Evolutionary conservation across 2,888 invertebrate species (phyloP).

Genomic region (Laspeyria flexula): DNA sequence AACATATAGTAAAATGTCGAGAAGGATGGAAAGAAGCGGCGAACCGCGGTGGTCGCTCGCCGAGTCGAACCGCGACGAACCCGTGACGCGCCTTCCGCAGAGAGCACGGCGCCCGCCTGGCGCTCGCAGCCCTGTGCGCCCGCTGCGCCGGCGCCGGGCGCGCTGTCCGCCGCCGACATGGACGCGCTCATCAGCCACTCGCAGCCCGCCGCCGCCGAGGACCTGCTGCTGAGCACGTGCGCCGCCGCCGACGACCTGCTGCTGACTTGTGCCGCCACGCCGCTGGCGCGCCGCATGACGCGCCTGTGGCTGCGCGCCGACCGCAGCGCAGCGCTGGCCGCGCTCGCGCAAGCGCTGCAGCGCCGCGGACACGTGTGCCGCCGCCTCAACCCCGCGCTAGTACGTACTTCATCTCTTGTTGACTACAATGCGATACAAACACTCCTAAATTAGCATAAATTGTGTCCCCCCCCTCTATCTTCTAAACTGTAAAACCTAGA

Average conservation of each 20-base stretch:
- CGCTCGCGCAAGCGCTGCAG: slow-evolving; percentile 88
- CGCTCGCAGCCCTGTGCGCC: slow-evolving; percentile 20
- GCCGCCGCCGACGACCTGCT: slow-evolving; percentile 82
- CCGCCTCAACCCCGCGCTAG: slow-evolving; percentile 52
- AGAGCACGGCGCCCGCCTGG: slow-evolving; percentile 26
- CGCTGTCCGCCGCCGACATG: slow-evolving; percentile 68
- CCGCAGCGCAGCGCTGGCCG: slow-evolving; percentile 87
- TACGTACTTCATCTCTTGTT: too few relatives aligned
- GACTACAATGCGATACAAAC: too few relatives aligned
- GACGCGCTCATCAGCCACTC: slow-evolving; percentile 91
- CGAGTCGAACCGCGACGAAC: background rate
- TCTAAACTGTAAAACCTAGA: too few relatives aligned
- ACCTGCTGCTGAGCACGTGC: slow-evolving; percentile 87
- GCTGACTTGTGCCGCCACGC: slow-evolving; percentile 55
- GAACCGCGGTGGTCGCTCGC: too few relatives aligned
- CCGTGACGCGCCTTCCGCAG: slow-evolving; percentile 14
- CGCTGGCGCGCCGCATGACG: slow-evolving; percentile 51
- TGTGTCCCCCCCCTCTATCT: too few relatives aligned
- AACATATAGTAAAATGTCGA: too few relatives aligned
- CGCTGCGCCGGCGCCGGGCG: slow-evolving; percentile 33
- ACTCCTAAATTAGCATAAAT: too few relatives aligned
- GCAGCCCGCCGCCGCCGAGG: slow-evolving; percentile 94
- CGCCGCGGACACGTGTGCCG: slow-evolving; percentile 73
- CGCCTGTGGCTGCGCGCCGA: slow-evolving; percentile 91
- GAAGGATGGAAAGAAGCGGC: too few relatives aligned